Percentiles rank a stretch among this genome's conserved stretches.
These are phyloP conservation scores for Conger conger DNA, from an alignment of 2,113 vertebrate genomes.

Conservation along the genomic window DNA sequence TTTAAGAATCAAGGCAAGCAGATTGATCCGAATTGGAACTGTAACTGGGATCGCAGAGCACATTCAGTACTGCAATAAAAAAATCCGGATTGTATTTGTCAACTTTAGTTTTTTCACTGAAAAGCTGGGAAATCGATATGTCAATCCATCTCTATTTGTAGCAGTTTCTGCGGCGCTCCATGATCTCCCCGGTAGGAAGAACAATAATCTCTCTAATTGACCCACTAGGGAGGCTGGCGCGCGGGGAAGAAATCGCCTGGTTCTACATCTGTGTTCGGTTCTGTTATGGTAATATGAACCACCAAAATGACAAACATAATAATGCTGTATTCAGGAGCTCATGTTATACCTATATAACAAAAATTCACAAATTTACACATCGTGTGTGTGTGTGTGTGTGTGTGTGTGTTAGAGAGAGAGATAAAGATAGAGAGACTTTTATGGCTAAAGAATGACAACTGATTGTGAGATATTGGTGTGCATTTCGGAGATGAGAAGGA, in stretches of 20 bases:
- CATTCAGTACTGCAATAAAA: background rate
- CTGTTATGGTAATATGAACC: constrained; percentile 81
- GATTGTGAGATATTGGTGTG: background rate
- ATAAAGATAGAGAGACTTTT: background rate
- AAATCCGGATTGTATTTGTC: constrained; percentile 54
- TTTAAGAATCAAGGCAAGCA: background rate
- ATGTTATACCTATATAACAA: constrained; percentile 25
- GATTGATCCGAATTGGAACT: background rate
- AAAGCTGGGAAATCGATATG: constrained; percentile 85
- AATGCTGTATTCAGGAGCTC: constrained; percentile 13
- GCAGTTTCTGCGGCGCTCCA: constrained; percentile 75
- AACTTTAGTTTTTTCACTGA: constrained; percentile 61
- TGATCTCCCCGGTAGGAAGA: constrained; percentile 97
- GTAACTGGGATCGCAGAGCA: background rate
- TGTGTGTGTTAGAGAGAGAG: background rate
- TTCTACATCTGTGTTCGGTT: constrained; percentile 87
- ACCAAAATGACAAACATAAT: constrained; percentile 48
- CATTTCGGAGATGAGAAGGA: background rate
- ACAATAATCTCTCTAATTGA: constrained; percentile 99
- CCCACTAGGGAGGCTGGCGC: constrained; percentile 94
- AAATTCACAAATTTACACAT: constrained; percentile 20
- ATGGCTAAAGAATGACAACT: background rate
- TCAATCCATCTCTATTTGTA: constrained; percentile 88
- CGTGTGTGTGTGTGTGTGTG: background rate
- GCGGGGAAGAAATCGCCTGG: constrained; percentile 74